phyloP scores from a whole-genome alignment of 2,888 invertebrate genomes.

The Eupithecia subumbrata region DNA sequence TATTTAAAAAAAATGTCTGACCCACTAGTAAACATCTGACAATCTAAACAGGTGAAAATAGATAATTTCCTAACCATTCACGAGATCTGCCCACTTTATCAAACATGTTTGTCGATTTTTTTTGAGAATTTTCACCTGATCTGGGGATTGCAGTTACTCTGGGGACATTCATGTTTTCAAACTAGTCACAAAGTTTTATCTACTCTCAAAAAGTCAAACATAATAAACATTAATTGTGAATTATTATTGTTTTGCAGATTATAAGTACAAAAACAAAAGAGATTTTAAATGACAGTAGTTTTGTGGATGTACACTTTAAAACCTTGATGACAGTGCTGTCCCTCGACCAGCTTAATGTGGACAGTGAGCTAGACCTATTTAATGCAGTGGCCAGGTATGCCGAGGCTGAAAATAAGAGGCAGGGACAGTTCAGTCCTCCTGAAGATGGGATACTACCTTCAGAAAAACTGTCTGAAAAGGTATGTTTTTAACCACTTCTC shows the following conservation, averaged over 20 bases:
- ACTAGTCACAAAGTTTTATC: too few relatives aligned
- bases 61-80: too few relatives aligned
- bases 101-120: too few relatives aligned
- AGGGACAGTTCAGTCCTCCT: slow-evolving; percentile 59
- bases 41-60: too few relatives aligned
- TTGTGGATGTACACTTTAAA: slow-evolving; percentile 89
- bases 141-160: too few relatives aligned
- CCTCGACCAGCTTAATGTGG: slow-evolving; percentile 88
- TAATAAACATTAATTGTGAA: not conserved
- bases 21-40: too few relatives aligned
- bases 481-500: too few relatives aligned
- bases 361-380: slow-evolving; percentile 91
- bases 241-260: slow-evolving; percentile 81
- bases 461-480: slow-evolving; percentile 55
- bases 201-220: too few relatives aligned
- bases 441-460: slow-evolving; percentile 57
- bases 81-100: too few relatives aligned
- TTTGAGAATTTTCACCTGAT: too few relatives aligned
- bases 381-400: slow-evolving; percentile 86
- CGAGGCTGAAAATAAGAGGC: slow-evolving; percentile 62
- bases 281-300: slow-evolving; percentile 89
- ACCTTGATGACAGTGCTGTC: slow-evolving; percentile 91
- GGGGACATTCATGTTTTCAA: too few relatives aligned
- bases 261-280: slow-evolving; percentile 90
- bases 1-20: too few relatives aligned